A percentile compares a stretch with the other conserved stretches of the same genome.
These are phyloP conservation scores for Alexandromys fortis DNA, from an alignment of 2,113 vertebrate species.

Conservation along the genomic window DNA sequence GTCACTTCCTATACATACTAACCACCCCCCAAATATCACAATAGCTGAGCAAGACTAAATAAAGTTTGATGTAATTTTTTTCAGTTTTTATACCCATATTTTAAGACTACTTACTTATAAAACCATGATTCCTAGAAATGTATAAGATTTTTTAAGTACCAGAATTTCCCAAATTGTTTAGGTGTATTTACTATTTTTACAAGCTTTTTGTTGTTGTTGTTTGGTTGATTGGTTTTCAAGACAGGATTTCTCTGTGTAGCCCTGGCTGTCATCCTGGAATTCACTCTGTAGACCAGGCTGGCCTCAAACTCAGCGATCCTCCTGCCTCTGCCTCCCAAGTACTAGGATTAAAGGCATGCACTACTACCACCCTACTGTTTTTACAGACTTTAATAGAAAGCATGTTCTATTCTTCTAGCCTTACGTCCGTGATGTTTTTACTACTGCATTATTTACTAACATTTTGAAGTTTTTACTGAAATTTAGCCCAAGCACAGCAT, in stretches of 20 bases:
- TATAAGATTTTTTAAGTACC: neutral
- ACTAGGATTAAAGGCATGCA: neutral
- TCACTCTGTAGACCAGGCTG: neutral
- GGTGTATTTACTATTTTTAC: neutral
- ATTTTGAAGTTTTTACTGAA: conserved; percentile 46
- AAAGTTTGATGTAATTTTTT: neutral
- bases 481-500: conserved; percentile 40
- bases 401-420: conserved; percentile 47
- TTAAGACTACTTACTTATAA: conserved; percentile 15
- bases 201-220: neutral
- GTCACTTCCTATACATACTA: neutral
- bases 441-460: conserved; percentile 17
- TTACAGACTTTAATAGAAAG: conserved; percentile 26
- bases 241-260: neutral
- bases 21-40: neutral
- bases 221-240: neutral
- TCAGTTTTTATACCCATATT: neutral
- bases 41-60: neutral
- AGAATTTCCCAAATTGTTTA: conserved; percentile 11
- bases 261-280: neutral
- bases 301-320: neutral
- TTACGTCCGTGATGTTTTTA: neutral
- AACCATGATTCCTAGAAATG: neutral
- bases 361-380: neutral
- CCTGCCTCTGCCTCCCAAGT: neutral